A percentile compares a stretch with the other conserved stretches of the same genome.
Evolutionary conservation across 2,888 invertebrate genomes (phyloP).

Genomic region (Macroteleia sp.): DNA sequence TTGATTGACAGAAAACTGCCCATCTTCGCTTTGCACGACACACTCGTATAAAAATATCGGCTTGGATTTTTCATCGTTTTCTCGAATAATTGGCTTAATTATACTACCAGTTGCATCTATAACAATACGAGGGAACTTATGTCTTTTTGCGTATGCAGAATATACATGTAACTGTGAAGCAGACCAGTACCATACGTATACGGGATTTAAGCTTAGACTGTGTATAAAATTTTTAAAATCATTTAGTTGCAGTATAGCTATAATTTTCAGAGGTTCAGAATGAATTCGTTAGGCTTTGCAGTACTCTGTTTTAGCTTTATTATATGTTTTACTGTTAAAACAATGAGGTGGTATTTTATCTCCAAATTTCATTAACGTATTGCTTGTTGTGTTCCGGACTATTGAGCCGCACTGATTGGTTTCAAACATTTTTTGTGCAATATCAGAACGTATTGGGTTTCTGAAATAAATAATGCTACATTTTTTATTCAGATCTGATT

Average conservation of each 20-base stretch:
- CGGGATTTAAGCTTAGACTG: neutral
- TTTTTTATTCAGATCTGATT: neutral
- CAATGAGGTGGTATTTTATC: conserved; percentile 17
- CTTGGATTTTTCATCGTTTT: no score
- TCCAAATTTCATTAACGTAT: conserved; percentile 20
- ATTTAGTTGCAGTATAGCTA: conserved; percentile 10
- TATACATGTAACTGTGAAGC: conserved; percentile 28
- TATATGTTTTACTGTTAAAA: neutral
- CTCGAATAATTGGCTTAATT: no score
- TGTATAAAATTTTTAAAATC: conserved; percentile 29
- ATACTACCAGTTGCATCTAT: no score
- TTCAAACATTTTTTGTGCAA: neutral
- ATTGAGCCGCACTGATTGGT: no score
- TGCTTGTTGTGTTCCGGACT: no score
- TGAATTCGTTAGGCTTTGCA: neutral
- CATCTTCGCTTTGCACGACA: no score
- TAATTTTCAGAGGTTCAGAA: neutral
- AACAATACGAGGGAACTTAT: neutral
- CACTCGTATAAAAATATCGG: no score
- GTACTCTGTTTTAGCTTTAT: conserved; percentile 15
- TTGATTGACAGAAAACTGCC: no score
- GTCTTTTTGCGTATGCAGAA: conserved; percentile 17
- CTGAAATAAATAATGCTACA: conserved; percentile 1
- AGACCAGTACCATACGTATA: conserved; percentile 9
- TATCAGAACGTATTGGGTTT: neutral